phyloP scores from a whole-genome alignment of 1,140 invertebrate genomes.

The Triops cancriformis region DNA sequence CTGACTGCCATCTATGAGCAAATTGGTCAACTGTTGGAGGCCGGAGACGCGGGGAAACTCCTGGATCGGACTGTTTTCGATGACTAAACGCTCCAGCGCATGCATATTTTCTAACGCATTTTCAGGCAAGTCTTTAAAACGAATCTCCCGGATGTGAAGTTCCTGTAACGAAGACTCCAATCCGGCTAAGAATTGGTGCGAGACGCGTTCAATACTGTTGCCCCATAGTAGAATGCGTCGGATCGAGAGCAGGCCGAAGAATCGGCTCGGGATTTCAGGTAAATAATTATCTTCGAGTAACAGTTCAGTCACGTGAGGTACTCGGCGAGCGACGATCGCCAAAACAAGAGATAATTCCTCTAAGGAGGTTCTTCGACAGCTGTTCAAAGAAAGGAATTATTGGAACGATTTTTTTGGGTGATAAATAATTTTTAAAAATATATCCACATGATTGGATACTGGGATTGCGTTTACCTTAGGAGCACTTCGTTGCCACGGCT shows the following conservation, averaged over 20 bases:
- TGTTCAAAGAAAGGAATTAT: not conserved
- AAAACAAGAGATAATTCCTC: slow-evolving; percentile 21
- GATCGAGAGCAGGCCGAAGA: slow-evolving; percentile 29
- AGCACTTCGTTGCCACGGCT: slow-evolving; percentile 54
- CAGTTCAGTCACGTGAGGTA: slow-evolving; percentile 28
- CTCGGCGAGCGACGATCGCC: slow-evolving; percentile 16
- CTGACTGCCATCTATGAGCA: slow-evolving; percentile 31
- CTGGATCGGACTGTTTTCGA: slow-evolving; percentile 31
- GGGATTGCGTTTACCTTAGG: slow-evolving; percentile 49
- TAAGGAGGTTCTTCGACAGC: slow-evolving; percentile 18
- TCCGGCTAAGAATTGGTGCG: slow-evolving; percentile 62
- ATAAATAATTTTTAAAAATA: not conserved
- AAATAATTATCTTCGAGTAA: slow-evolving; percentile 34
- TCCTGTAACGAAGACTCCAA: slow-evolving; percentile 67
- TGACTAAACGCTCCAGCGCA: slow-evolving; percentile 50
- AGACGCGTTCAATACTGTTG: slow-evolving; percentile 70
- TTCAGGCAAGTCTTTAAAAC: slow-evolving; percentile 61
- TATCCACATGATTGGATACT: not conserved
- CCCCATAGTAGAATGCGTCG: slow-evolving; percentile 64
- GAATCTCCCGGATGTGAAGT: slow-evolving; percentile 72
- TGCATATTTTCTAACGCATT: slow-evolving; percentile 64
- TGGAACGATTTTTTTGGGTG: not conserved
- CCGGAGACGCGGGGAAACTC: slow-evolving; percentile 31
- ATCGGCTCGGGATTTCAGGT: slow-evolving; percentile 28
- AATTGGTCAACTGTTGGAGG: slow-evolving; percentile 30